Evolutionary conservation across 2,888 invertebrate species (phyloP).

Genomic region (Poecilobothrus nobilitatus): DNA sequence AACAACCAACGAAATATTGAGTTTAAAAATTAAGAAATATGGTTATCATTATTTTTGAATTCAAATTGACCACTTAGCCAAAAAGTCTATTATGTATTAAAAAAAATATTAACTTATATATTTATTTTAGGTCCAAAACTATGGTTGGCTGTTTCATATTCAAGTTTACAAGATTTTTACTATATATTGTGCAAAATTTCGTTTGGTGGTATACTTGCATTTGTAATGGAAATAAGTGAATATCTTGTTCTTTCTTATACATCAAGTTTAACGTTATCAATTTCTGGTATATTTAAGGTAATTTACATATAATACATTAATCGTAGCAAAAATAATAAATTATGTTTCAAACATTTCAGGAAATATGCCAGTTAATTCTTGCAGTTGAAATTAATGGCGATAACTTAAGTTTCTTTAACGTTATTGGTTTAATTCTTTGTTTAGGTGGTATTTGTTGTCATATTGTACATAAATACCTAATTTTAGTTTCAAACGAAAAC

Average conservation of each 20-base stretch:
- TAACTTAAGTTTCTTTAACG: constrained; percentile 70
- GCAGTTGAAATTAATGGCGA: constrained; percentile 85
- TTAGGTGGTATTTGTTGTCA: constrained; percentile 81
- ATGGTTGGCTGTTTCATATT: constrained; percentile 32
- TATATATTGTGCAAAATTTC: constrained; percentile 51
- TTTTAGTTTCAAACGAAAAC: constrained; percentile 20
- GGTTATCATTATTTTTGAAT: too few relatives aligned
- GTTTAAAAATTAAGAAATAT: too few relatives aligned
- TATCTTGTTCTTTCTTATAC: constrained; percentile 88
- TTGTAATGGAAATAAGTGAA: constrained; percentile 91
- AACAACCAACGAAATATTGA: too few relatives aligned
- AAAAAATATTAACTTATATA: too few relatives aligned
- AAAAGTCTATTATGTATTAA: too few relatives aligned
- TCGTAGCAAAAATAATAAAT: not conserved
- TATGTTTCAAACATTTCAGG: constrained; percentile 49
- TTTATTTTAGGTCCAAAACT: constrained; percentile 27
- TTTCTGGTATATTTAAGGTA: constrained; percentile 96
- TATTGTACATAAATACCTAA: constrained; percentile 60
- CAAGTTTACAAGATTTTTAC: not conserved
- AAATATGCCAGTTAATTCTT: constrained; percentile 81
- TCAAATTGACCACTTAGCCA: too few relatives aligned
- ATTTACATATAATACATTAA: constrained; percentile 17
- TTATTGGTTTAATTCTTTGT: constrained; percentile 77
- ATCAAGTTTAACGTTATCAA: constrained; percentile 90
- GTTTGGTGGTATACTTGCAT: constrained; percentile 77